Evolutionary conservation across 2,113 vertebrate species (phyloP), one percentile per base, ranked within the genome.

Genomic region (Coracopsis vasa): DNA sequence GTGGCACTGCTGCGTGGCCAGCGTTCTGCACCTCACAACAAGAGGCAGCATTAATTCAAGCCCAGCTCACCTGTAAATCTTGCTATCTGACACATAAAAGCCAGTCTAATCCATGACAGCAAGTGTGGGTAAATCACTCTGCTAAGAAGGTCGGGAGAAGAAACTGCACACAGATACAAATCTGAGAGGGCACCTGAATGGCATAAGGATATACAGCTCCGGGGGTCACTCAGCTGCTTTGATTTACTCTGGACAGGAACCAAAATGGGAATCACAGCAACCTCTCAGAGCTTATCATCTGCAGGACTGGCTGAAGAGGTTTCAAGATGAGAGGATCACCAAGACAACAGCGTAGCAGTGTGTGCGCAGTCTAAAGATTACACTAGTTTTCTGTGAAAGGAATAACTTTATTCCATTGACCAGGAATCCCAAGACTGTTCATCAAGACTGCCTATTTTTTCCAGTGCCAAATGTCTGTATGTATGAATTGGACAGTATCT

Each of bases 351-450:
- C 0, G 0, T 5, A 60, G 23, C 54, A 58, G 44, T 0, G 2
- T 41, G 51, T 56, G 80, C 33, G 17, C 29, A 80, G 54, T 51
- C 81, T 95, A 96, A 94, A 86, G 82, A 96, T 62, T 61, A 97
- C 94, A 92, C 79, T 80, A 50, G 39, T 77, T 96, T 96, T 96
- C 90, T 92, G 95, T 96, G 96, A 97, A 96, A 97, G 97, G 97
- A 93, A 94, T 97, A 97, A 92, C 96, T 97, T 97, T 97, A 97
- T 97, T 97, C 97, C 94, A 94, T 93, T 97, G 94, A 97, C 96
- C 94, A 96, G 96, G 97, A 94, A 96, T 97, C 93, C 86, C 92
- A 91, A 94, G 94, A 96, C 89, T 84, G 65, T 93, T 96, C 92
- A 94, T 86, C 94, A 92, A 90, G 95, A 92, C 94, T 96, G 67